Percentiles rank a stretch among this genome's conserved stretches.
Conservation (phyloP, 1,140 invertebrate genomes). For the Leptopilina clavipes region DNA sequence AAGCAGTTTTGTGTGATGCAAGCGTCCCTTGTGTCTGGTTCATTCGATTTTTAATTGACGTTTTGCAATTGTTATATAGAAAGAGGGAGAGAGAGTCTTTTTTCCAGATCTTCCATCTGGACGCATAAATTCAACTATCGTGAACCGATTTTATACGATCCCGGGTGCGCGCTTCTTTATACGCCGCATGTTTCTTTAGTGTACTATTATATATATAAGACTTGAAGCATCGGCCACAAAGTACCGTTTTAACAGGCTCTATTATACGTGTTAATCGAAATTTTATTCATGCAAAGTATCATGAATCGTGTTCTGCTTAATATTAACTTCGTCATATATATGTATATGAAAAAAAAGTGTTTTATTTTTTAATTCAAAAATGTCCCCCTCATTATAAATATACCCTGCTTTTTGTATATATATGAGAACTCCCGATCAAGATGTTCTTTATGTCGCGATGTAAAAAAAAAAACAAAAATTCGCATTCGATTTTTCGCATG, state of each 20-base stretch:
- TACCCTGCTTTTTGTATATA: too few relatives aligned
- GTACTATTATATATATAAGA: constrained; percentile 30
- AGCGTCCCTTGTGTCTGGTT: not conserved
- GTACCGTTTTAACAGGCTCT: constrained; percentile 16
- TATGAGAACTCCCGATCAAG: too few relatives aligned
- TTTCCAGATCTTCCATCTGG: not conserved
- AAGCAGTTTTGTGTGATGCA: not conserved
- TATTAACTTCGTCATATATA: not conserved
- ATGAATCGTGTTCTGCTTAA: constrained; percentile 3
- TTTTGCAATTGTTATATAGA: constrained; percentile 10
- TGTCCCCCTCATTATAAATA: too few relatives aligned
- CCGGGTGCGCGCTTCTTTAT: not conserved
- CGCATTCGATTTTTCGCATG: too few relatives aligned
- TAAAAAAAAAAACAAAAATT: too few relatives aligned
- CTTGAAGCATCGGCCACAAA: not conserved
- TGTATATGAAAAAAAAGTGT: not conserved
- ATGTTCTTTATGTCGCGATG: too few relatives aligned
- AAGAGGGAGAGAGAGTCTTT: too few relatives aligned
- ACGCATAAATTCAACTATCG: constrained; percentile 9
- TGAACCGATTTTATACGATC: constrained; percentile 1
- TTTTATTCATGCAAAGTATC: constrained; percentile 17
- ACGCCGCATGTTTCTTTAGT: not conserved
- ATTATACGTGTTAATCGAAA: constrained; percentile 33
- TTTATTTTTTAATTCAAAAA: too few relatives aligned
- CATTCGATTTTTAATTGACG: constrained; percentile 4